These are phyloP conservation scores for Orcinus orca DNA, from an alignment of 2,113 vertebrate species.

Conservation along the genomic window DNA sequence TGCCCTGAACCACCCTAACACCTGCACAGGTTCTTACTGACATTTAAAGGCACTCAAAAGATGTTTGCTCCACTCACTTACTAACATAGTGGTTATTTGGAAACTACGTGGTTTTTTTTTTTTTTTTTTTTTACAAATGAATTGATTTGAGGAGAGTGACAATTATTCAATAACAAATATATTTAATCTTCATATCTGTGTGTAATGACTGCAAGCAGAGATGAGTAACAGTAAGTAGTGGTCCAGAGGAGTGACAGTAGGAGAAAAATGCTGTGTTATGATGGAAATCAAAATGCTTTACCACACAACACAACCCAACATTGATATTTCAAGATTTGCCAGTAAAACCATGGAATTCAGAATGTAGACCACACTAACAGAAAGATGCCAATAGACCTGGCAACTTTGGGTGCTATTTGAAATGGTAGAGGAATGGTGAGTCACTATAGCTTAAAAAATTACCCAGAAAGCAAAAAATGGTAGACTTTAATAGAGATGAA, in stretches of 20 bases:
- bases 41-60: background rate
- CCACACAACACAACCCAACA: background rate
- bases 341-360: background rate
- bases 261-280: background rate
- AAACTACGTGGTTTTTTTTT: background rate
- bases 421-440: background rate
- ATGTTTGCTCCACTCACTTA: background rate
- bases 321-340: background rate
- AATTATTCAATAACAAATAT: background rate
- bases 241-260: background rate
- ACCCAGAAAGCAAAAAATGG: background rate
- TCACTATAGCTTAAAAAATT: background rate
- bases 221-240: background rate
- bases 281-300: background rate
- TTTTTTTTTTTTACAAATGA: background rate
- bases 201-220: background rate
- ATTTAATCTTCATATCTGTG: background rate
- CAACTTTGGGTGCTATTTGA: background rate
- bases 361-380: background rate
- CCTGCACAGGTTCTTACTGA: background rate
- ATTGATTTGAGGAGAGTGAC: background rate
- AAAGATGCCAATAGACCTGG: background rate
- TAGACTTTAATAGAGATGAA: background rate
- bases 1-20: background rate
- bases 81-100: background rate